These are phyloP conservation scores for Allolobophora icterica DNA, from an alignment of 2,888 invertebrate genomes.

Conservation along the genomic window DNA sequence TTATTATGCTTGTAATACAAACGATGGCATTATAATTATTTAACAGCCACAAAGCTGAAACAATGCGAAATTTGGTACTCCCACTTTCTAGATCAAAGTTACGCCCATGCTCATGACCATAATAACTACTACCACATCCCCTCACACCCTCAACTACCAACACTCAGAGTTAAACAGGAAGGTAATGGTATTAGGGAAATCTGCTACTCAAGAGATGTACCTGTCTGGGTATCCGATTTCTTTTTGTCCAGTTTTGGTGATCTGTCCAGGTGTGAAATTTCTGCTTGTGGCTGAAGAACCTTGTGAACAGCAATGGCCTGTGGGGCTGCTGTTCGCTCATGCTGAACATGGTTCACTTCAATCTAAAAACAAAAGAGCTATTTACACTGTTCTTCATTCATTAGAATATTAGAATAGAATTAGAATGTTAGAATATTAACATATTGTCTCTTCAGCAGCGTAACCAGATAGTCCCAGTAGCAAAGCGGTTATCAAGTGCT, in stretches of 20 bases:
- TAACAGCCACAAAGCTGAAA: no score
- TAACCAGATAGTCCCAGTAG: no score
- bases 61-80: no score
- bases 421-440: no score
- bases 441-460: no score
- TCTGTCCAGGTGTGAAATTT: neutral
- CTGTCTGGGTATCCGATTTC: constrained; percentile 12
- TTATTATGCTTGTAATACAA: no score
- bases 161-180: neutral
- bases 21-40: no score
- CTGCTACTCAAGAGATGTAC: neutral
- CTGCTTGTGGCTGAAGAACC: neutral
- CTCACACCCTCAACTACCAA: no score
- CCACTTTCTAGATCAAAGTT: no score
- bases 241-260: neutral
- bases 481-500: no score
- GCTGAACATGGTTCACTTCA: constrained; percentile 1
- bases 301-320: neutral
- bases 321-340: neutral
- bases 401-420: neutral
- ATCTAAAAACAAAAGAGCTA: neutral
- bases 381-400: neutral
- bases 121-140: neutral
- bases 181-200: neutral
- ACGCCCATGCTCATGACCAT: neutral